Evolutionary conservation across 2,888 invertebrate genomes (phyloP).

Genomic region (Dynastes maya): DNA sequence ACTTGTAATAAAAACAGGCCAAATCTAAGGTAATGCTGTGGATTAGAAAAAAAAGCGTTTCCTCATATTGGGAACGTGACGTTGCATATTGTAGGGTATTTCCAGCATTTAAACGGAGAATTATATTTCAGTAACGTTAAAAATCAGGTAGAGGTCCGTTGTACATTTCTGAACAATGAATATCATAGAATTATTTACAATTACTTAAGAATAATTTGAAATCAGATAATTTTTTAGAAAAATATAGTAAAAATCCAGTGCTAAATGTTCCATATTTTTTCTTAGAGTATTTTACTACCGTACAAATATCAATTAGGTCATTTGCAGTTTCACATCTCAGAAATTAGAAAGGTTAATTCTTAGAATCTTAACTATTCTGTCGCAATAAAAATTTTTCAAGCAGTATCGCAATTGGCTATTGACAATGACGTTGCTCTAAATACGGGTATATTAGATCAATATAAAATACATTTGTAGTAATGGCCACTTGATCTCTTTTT

Average conservation of each 20-base stretch:
- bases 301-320: constrained; percentile 15
- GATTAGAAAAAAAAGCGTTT: constrained; percentile 18
- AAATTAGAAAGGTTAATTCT: constrained; percentile 29
- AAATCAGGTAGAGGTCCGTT: neutral
- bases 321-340: constrained; percentile 21
- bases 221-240: neutral
- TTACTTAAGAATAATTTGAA: neutral
- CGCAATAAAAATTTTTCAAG: constrained; percentile 24
- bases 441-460: constrained; percentile 6
- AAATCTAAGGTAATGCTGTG: constrained; percentile 1
- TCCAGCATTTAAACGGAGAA: constrained; percentile 20
- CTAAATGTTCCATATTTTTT: constrained; percentile 6
- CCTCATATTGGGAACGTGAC: constrained; percentile 34
- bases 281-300: neutral
- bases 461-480: neutral
- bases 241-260: neutral
- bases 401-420: constrained; percentile 17
- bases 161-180: neutral
- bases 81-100: constrained; percentile 40
- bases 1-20: constrained; percentile 17
- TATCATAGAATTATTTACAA: neutral
- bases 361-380: constrained; percentile 23
- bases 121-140: constrained; percentile 15
- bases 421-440: constrained; percentile 20
- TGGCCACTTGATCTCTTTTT: constrained; percentile 2